Conservation (phyloP, 2,797 vertebrate genomes). For the Phoebastria nigripes region DNA sequence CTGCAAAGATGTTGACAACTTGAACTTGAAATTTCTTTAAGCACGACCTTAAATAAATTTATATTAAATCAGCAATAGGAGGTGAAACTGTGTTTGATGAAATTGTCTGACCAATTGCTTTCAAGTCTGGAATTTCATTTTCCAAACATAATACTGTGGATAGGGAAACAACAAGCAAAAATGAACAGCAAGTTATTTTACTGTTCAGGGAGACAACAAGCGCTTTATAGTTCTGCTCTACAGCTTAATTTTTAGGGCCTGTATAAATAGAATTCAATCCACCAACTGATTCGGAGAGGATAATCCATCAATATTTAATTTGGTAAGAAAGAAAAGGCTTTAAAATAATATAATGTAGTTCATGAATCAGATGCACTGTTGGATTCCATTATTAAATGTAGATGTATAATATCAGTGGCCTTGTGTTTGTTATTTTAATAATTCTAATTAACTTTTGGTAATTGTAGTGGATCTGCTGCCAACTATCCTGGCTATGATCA, state of each 20-base stretch:
- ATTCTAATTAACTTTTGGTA: conserved; percentile 75
- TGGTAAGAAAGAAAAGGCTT: conserved; percentile 50
- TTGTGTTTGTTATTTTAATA: conserved; percentile 70
- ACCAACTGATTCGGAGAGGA: conserved; percentile 15
- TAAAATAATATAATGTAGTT: conserved; percentile 51
- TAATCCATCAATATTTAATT: conserved; percentile 73
- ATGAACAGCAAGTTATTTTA: conserved; percentile 22
- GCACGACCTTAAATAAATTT: not conserved
- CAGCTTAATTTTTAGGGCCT: conserved; percentile 50
- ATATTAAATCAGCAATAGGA: not conserved
- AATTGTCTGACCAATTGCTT: not conserved
- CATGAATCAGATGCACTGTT: conserved; percentile 49
- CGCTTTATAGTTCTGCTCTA: conserved; percentile 35
- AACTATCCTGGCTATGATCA: not conserved
- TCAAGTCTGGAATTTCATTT: not conserved
- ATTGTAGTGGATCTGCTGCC: conserved; percentile 67
- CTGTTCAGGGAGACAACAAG: not conserved
- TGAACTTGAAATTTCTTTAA: not conserved
- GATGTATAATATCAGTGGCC: conserved; percentile 35
- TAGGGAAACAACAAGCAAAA: not conserved
- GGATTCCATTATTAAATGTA: conserved; percentile 63
- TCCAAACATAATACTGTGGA: not conserved
- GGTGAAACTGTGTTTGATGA: not conserved
- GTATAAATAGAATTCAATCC: conserved; percentile 51
- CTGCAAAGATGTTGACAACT: not conserved